phyloP scores from a whole-genome alignment of 2,113 vertebrate genomes.

The Microcebus ravelobensis region DNA sequence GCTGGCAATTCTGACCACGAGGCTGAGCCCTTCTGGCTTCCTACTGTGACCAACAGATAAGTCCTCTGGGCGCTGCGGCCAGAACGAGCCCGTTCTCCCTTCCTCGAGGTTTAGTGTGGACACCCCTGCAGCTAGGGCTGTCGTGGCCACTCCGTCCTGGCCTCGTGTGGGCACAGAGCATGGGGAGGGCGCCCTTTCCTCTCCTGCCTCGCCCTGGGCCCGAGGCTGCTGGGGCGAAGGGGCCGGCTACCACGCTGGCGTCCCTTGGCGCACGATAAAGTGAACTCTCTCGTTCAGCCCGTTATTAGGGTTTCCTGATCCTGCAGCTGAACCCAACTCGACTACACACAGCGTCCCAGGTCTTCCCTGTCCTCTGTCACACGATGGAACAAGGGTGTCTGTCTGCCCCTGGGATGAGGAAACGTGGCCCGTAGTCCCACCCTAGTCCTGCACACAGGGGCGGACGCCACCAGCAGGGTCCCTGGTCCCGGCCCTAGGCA shows the following conservation, averaged over 20 bases:
- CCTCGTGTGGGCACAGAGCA: not conserved
- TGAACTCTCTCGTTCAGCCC: no score
- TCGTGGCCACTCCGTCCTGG: fast-evolving
- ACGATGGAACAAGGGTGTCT: fast-evolving
- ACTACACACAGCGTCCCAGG: not conserved
- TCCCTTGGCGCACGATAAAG: not conserved
- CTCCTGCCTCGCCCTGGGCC: not conserved
- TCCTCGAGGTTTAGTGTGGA: fast-evolving
- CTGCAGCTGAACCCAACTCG: not conserved
- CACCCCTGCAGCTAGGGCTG: not conserved
- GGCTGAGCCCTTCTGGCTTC: not conserved
- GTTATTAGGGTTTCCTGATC: not conserved
- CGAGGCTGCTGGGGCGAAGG: not conserved
- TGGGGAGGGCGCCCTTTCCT: not conserved
- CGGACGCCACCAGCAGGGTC: not conserved
- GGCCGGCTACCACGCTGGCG: fast-evolving
- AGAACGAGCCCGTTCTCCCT: no score
- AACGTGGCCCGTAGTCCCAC: fast-evolving
- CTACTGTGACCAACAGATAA: no score
- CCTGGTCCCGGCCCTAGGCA: not conserved
- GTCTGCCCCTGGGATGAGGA: not conserved
- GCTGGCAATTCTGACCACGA: not conserved
- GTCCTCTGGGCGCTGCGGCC: no score
- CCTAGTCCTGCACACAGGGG: fast-evolving
- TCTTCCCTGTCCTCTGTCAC: not conserved